Evolutionary conservation across 2,888 invertebrate species (phyloP), one percentile per base, ranked within the genome.

Genomic region (Blastobasis adustella): DNA sequence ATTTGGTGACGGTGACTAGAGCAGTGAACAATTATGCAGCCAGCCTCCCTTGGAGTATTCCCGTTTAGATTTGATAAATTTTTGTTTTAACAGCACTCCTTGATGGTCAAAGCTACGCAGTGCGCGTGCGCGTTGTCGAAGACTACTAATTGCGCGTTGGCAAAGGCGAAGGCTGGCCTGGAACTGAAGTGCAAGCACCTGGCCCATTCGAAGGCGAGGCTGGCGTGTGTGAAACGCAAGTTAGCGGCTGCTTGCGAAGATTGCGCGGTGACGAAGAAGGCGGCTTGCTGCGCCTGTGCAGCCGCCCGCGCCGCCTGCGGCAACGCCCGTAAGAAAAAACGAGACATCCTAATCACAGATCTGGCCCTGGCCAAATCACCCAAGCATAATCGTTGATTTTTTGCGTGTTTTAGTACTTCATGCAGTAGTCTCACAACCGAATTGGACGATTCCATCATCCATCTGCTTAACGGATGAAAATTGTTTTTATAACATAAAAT

Each of bases 281-380:
- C 93, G 0, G 93, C 93, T 0, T 91, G 91, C 47, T 90, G 90
- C 54, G 94, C 94, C 0, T 91, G 91, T 10, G 89, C 91, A 50
- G 90, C 94, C 0, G 94, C 94, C 0, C 89, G 90, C 37, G 92
- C 92, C 10, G 93, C 93, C 5, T 92, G 92, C 58, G 90, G 91
- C 0, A 91, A 91, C 56, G 92, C 91, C 9, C 42, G 42, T 0
- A 77, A 85, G 55, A 79, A 86, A 52, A 90, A 83, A 70, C 89
- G 85, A 23, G 23, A 2, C 23, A 23, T 2, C 23, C 23, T 23
- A 23, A 23, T 23, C 3, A 23, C 23, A 23, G 23, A 23, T 23
- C 23, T 23, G 23, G 23, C 23, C 3, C 23, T 23, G 23, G 23
- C 23, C 23, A 23, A 23, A 23, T 1, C 23, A 2, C 23, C 23